Evolutionary conservation across 2,888 invertebrate species (phyloP).

Genomic region (Antitype chi): DNA sequence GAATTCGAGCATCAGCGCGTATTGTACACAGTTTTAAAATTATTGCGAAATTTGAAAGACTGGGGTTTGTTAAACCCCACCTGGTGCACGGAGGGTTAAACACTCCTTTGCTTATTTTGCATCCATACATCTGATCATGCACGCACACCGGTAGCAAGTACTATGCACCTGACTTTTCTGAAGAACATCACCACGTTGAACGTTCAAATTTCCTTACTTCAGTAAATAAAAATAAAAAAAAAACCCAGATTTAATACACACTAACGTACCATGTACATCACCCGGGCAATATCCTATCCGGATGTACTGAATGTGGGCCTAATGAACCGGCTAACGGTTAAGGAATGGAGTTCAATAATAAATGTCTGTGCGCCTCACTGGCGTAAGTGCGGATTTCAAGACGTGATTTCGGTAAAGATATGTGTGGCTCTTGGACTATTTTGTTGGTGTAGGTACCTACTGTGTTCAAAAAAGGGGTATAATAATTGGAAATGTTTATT

Average conservation of each 20-base stretch:
- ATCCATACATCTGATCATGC: no score
- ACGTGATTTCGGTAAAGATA: constrained; percentile 38
- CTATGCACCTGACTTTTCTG: no score
- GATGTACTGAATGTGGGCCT: constrained; percentile 64
- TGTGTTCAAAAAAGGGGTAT: not conserved
- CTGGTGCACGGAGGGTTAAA: no score
- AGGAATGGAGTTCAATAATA: constrained; percentile 62
- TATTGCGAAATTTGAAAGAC: no score
- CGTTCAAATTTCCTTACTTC: no score
- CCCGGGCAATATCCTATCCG: constrained; percentile 68
- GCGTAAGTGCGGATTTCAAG: constrained; percentile 32
- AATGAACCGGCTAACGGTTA: constrained; percentile 69
- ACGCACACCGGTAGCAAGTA: no score
- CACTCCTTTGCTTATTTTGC: no score
- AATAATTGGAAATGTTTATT: not conserved
- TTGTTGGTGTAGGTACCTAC: not conserved
- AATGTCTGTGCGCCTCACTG: constrained; percentile 49
- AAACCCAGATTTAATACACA: not conserved
- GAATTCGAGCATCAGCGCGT: no score
- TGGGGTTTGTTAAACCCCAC: no score
- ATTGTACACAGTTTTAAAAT: no score
- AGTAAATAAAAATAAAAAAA: not conserved
- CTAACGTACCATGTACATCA: constrained; percentile 48
- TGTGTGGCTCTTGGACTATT: constrained; percentile 19
- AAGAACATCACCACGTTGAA: no score